Conservation (phyloP, 1,140 invertebrate genomes). For the Aphelinus certus region DNA sequence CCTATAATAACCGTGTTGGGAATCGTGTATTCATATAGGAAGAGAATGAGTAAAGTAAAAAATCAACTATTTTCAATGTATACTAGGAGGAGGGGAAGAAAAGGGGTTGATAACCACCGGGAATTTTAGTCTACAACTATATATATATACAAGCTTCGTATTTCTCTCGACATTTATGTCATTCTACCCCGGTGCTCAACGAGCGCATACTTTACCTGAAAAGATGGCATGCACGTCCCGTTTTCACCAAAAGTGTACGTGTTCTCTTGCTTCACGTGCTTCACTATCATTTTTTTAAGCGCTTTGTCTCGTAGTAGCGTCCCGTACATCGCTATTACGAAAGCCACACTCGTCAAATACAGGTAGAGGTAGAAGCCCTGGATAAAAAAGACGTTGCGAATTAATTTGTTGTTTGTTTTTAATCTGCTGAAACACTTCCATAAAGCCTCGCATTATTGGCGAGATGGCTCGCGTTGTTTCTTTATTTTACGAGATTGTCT, state of each 20-base stretch:
- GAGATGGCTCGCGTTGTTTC: no score
- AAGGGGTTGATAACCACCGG: no score
- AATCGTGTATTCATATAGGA: no score
- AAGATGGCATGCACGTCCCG: background rate
- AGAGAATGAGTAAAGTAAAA: no score
- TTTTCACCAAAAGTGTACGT: constrained; percentile 39
- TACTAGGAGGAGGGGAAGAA: no score
- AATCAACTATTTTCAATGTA: no score
- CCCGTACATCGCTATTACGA: constrained; percentile 84
- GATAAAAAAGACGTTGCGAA: constrained; percentile 50
- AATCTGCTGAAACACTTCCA: background rate
- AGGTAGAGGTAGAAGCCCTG: constrained; percentile 88
- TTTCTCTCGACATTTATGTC: background rate
- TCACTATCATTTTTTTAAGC: constrained; percentile 56
- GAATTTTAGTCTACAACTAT: no score
- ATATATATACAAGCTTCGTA: background rate
- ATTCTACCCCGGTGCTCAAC: background rate
- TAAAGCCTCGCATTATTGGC: no score
- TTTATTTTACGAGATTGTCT: no score
- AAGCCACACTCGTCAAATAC: constrained; percentile 79
- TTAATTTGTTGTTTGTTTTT: background rate
- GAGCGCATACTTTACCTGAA: background rate
- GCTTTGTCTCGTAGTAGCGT: constrained; percentile 74
- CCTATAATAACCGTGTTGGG: no score
- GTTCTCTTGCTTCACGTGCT: constrained; percentile 50